phyloP scores from a whole-genome alignment of 2,888 invertebrate genomes.

The Epistrophella euchroma region DNA sequence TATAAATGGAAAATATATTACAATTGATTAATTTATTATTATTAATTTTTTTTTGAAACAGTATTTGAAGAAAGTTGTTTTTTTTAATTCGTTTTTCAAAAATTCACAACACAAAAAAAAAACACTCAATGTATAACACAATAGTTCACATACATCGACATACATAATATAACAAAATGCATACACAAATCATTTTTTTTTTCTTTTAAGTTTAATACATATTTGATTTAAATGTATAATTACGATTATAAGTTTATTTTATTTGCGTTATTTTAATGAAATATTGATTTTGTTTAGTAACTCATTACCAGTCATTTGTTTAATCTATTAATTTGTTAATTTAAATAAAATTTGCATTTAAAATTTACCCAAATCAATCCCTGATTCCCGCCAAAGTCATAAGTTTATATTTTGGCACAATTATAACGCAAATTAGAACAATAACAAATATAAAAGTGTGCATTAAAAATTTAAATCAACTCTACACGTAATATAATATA shows the following conservation, averaged over 20 bases:
- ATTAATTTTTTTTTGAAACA: slow-evolving; percentile 3
- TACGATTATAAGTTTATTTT: slow-evolving; percentile 49
- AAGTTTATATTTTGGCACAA: slow-evolving; percentile 66
- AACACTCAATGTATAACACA: slow-evolving; percentile 49
- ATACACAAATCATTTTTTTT: slow-evolving; percentile 32
- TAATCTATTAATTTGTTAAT: slow-evolving; percentile 16
- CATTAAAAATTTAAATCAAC: slow-evolving; percentile 19
- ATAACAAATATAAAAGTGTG: slow-evolving; percentile 29
- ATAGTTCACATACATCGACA: slow-evolving; percentile 44
- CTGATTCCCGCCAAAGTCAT: slow-evolving; percentile 61
- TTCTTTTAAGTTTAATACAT: not conserved
- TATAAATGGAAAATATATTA: slow-evolving; percentile 61
- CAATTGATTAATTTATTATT: slow-evolving; percentile 39
- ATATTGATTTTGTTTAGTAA: slow-evolving; percentile 59
- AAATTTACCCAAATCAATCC: slow-evolving; percentile 47
- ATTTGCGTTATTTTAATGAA: slow-evolving; percentile 52
- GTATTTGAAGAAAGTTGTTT: slow-evolving; percentile 56
- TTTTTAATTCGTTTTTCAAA: not conserved
- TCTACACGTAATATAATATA: slow-evolving; percentile 2
- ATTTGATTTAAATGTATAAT: slow-evolving; percentile 29
- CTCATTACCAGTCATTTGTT: slow-evolving; percentile 73
- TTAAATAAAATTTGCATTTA: not conserved
- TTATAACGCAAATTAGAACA: slow-evolving; percentile 27
- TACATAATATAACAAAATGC: slow-evolving; percentile 45
- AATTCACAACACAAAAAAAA: slow-evolving; percentile 62